Base-by-base conservation (phyloP, 1,140 invertebrate genomes). In the Himalopsyche phryganea region DNA sequence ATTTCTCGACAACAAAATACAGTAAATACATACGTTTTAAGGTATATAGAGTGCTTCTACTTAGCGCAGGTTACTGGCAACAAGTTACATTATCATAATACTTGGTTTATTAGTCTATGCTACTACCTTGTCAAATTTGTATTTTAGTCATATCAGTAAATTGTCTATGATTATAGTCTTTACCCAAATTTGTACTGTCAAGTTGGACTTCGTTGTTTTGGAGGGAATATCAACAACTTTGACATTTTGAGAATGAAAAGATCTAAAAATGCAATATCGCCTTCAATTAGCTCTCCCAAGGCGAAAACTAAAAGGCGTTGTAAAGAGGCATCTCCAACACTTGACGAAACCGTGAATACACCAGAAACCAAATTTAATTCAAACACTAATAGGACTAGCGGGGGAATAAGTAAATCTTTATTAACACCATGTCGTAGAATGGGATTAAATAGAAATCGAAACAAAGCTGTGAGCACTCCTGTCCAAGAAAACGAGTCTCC, bases 341-440 rank as follows among this genome's bases (percentile, higher is more conserved):
- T 11, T 40, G 38, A 40, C 28, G n/a, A 33, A 5, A 52, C 15
- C 5, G 42, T 6, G 42, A 55, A 55, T 44, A 55, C 42, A 6
- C 5, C 15, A 38, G 23, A 35, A 55, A 47, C 41, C 20, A 6
- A 4, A 44, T 7, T 35, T 4, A 41, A 18, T 33, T 9, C 20
- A 46, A 38, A 20, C 17, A 38, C 52, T 7, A 46, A 28, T 7
- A 33, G 52, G 15, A 55, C 52, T n/a, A 47, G 33, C 18, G 52
- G 52, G n/a, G 52, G 52, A 55, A 55, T 55, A 13, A 55, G 52
- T 13, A 55, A 55, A 55, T 55, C 42, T 38, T 32, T 55, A 40
- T 19, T 55, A 17, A 55, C 52, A 1, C 52, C 52, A 11, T 55
- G 52, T 40, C 14, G 52, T 13, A 55, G 52, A 38, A 55, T 55